Percentiles rank a stretch among this genome's conserved stretches.
phyloP scores from a whole-genome alignment of 2,113 vertebrate genomes.

The Pimephales promelas region DNA sequence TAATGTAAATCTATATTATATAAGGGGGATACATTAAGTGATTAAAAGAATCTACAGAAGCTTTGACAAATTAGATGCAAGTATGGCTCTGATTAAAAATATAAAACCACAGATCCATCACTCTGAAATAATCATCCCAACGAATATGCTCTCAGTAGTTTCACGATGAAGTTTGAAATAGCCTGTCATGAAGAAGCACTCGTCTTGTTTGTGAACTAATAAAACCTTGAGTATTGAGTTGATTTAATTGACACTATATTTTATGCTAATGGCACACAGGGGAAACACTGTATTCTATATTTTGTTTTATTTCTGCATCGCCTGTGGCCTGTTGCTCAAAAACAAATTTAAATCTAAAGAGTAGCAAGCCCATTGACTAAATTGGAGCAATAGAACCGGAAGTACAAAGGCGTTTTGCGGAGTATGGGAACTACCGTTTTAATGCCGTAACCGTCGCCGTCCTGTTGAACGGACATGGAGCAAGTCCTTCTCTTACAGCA shows the following conservation, averaged over 20 bases:
- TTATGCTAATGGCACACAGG: no score
- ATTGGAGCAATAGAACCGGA: not conserved
- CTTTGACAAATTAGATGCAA: not conserved
- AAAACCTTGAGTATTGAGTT: not conserved
- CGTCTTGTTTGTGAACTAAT: not conserved
- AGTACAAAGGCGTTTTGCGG: not conserved
- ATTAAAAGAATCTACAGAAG: not conserved
- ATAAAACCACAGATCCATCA: not conserved
- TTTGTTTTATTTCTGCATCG: not conserved
- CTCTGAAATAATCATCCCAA: conserved; percentile 3
- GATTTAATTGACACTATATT: no score
- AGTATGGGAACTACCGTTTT: not conserved
- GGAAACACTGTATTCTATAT: not conserved
- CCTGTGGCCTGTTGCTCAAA: not conserved
- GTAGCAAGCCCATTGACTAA: not conserved
- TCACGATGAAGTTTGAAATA: not conserved
- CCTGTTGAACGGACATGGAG: no score
- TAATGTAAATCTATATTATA: no score
- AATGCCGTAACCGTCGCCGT: not conserved
- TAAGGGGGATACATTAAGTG: not conserved
- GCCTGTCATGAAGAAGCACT: not conserved
- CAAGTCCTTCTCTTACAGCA: not conserved
- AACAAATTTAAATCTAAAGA: not conserved
- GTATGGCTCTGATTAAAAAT: not conserved
- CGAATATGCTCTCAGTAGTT: not conserved